Percentiles rank a stretch among this genome's conserved stretches.
These are phyloP conservation scores for Pimephales promelas DNA, from an alignment of 2,113 vertebrate genomes.

Conservation along the genomic window DNA sequence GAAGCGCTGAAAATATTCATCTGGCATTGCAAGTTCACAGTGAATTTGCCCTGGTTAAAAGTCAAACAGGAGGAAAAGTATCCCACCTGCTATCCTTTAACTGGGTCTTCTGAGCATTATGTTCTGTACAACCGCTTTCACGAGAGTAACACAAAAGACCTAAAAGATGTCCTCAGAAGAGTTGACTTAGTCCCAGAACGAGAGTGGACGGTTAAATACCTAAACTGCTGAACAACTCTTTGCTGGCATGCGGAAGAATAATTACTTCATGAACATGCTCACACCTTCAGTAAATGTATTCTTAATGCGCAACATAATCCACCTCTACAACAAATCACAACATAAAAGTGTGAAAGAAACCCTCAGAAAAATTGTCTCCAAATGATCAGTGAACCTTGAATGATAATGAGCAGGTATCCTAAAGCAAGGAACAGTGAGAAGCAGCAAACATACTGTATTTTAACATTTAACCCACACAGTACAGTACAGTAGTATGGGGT, in stretches of 20 bases:
- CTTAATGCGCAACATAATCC: background rate
- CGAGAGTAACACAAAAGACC: background rate
- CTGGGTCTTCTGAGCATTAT: background rate
- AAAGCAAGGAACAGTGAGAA: background rate
- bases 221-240: background rate
- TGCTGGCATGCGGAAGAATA: background rate
- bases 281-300: background rate
- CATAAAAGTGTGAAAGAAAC: background rate
- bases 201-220: background rate
- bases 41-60: background rate
- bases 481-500: background rate
- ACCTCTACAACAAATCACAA: background rate
- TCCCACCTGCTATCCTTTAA: background rate
- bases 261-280: background rate
- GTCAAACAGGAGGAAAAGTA: background rate
- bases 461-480: background rate
- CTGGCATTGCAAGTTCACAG: background rate
- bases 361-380: background rate
- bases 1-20: background rate
- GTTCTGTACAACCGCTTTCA: background rate
- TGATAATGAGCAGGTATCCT: background rate
- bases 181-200: background rate
- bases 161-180: background rate
- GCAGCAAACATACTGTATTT: background rate
- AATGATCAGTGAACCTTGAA: background rate